Evolutionary conservation across 2,113 vertebrate species (phyloP), one percentile per base, ranked within the genome.

Genomic region (Rhombomys opimus): DNA sequence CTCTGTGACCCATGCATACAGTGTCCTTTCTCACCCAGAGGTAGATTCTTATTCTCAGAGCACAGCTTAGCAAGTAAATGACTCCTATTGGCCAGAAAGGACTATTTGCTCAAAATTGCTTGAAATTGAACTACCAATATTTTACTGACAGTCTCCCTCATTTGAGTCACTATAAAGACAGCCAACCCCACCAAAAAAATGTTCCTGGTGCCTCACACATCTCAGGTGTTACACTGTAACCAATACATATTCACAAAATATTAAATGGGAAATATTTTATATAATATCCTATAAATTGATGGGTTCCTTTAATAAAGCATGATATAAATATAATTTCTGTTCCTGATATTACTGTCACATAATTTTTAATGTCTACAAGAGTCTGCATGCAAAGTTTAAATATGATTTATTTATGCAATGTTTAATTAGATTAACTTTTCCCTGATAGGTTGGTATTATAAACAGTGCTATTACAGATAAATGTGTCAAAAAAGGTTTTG

Each of bases 361-460:
- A 96, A 57, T 96, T 82, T 92, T 95, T 20, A 68, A 91, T 94
- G 17, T 94, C 46, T 91, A 15, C 2, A 72, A 88, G 95, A 90
- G 52, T 57, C 41, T 10, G 17, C 7, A 11, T 57, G 6, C 52
- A 46, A 52, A 67, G n/a, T 87, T 41, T 72, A 88, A 72, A n/a
- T 89, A 30, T 91, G 63, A 84, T 89, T 96, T 93, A 87, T 41
- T 95, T 95, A 76, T 57, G 2, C 41, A 96, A 13, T 50, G 18
- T 90, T 70, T 63, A 46, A 11, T 87, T 90, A 72, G 46, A 46
- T 85, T 90, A 63, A 57, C 63, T 70, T 80, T 78, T 52, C 7
- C 38, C 63, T 75, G 72, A 5, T 50, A 76, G 78, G 85, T 92
- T 90, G 8, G 25, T 93, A 35, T 86, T 90, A 41, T 46, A 93